Base-by-base conservation (phyloP, 2,797 vertebrate species). In the Rhynchonycteris naso region DNA sequence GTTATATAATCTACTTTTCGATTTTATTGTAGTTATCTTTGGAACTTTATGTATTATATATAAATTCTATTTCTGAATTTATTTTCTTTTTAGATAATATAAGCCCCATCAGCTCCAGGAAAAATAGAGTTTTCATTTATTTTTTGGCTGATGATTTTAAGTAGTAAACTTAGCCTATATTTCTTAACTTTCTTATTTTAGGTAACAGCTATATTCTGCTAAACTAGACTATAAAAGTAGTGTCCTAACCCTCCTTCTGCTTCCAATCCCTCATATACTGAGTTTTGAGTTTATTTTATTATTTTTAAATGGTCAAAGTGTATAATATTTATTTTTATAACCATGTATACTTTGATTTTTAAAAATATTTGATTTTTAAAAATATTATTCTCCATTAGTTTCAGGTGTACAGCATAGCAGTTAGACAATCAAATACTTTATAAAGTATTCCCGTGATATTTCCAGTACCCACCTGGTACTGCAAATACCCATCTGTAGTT, bases 51-150 rank as follows among this genome's bases (percentile, higher is more conserved):
- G 6, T 63, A 30, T 4, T 8, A 61, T 43, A 43, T 35, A 11
- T 50, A 69, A 56, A 76, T 18, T 75, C 2, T 52, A 22, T 76
- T 68, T 78, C 19, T 88, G 79, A 52, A 26, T 69, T 82, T 80
- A 52, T 54, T 80, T 79, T 80, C 0, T n/a, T 90, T 87, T 82
- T 82, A 68, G n/a, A 68, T 59, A 78, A 63, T 83, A 88, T 91
- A 24, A 47, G 10, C n/a, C 5, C 28, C 54, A 50, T 52, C 5
- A 54, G 24, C 16, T 0, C 56, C 18, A 82, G 6, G 18, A 88
- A 7, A 30, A 38, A 50, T 26, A 52, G 18, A 59, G n/a, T 43
- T 91, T 87, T 69, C 2, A 7, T 66, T 43, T 21, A 33, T 4
- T 4, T 35, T 68, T 82, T 86, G 28, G 59, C 30, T 43, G 10